These are phyloP conservation scores for Argopecten irradians DNA, from an alignment of 1,140 invertebrate species.

Conservation along the genomic window DNA sequence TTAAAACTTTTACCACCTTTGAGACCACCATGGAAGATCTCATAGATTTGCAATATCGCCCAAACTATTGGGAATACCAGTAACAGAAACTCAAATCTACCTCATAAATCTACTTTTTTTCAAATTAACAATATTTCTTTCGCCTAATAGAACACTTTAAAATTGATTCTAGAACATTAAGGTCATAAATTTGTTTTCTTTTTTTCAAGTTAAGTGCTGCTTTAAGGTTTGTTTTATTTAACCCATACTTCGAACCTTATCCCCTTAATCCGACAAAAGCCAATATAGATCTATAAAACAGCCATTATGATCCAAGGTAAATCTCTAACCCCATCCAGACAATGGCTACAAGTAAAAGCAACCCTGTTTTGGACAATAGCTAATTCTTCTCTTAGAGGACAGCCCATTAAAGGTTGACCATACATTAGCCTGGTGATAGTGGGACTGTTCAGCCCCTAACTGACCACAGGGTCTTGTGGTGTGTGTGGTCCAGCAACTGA, in stretches of 20 bases:
- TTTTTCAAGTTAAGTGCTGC: not conserved
- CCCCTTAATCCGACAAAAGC: not conserved
- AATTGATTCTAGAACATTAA: not conserved
- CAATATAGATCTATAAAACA: not conserved
- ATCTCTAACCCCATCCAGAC: not conserved
- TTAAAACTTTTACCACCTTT: not conserved
- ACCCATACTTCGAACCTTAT: not conserved
- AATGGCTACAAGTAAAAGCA: not conserved
- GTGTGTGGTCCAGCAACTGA: slow-evolving; percentile 20
- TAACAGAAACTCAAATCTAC: not conserved
- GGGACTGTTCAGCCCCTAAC: not conserved
- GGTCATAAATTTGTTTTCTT: slow-evolving; percentile 11
- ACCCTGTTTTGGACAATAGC: not conserved
- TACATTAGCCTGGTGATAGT: not conserved
- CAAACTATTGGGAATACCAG: not conserved
- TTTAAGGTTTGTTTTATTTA: not conserved
- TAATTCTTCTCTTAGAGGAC: not conserved
- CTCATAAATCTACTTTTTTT: not conserved
- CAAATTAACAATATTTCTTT: not conserved
- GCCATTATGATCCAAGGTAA: not conserved
- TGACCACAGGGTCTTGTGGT: not conserved
- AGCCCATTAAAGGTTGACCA: not conserved
- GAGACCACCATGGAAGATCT: not conserved
- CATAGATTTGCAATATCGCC: not conserved
- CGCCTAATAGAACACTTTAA: slow-evolving; percentile 9